Evolutionary conservation across 2,888 invertebrate genomes (phyloP).

Genomic region (Parnassius mnemosyne): DNA sequence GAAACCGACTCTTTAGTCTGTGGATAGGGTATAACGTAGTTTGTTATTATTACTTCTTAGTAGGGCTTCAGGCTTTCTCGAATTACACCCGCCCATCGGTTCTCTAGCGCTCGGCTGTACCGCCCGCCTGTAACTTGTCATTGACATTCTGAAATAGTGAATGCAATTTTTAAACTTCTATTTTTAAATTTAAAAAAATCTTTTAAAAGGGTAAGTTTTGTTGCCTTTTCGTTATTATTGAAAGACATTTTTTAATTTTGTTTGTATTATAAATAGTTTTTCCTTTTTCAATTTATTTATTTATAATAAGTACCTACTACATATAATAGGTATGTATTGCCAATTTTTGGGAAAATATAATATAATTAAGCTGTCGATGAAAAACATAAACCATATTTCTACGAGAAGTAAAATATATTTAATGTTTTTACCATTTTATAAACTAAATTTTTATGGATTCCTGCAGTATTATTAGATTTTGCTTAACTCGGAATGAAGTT

Average conservation of each 20-base stretch:
- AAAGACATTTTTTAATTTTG: not conserved
- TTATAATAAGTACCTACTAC: too few relatives aligned
- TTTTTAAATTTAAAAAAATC: not conserved
- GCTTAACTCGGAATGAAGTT: too few relatives aligned
- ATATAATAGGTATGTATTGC: too few relatives aligned
- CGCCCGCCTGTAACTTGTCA: conserved; percentile 15
- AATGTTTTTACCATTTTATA: too few relatives aligned
- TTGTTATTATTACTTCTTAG: conserved; percentile 30
- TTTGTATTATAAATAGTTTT: not conserved
- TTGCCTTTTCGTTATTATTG: not conserved
- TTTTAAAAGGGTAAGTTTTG: not conserved
- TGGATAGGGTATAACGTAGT: conserved; percentile 25
- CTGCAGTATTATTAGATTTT: too few relatives aligned
- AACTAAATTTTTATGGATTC: too few relatives aligned
- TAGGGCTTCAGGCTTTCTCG: conserved; percentile 41
- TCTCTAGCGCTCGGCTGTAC: conserved; percentile 24
- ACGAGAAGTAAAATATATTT: too few relatives aligned
- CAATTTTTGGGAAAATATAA: too few relatives aligned
- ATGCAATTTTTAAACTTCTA: conserved; percentile 4
- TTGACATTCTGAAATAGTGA: conserved; percentile 4
- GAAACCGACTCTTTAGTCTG: too few relatives aligned
- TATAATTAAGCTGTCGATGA: too few relatives aligned
- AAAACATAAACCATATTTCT: too few relatives aligned
- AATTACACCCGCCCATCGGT: conserved; percentile 32
- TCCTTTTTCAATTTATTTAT: too few relatives aligned